phyloP scores from a whole-genome alignment of 2,888 invertebrate genomes.

The Pyrochroa serraticornis region DNA sequence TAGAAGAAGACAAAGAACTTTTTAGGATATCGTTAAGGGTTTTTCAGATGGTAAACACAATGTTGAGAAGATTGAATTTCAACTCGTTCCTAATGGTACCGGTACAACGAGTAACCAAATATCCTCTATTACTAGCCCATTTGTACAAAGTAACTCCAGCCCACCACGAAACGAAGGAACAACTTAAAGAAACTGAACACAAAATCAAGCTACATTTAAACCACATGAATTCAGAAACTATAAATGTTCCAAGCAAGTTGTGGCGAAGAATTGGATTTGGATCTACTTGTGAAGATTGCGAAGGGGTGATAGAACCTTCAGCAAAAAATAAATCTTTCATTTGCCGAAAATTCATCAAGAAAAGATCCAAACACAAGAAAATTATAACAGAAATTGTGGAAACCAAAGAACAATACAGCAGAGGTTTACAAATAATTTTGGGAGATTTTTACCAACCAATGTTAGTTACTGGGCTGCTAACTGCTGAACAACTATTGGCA shows the following conservation, averaged over 20 bases:
- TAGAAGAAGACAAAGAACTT: constrained; percentile 94
- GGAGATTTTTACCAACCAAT: constrained; percentile 94
- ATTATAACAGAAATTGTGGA: constrained; percentile 94
- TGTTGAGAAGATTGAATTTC: constrained; percentile 91
- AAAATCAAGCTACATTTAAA: constrained; percentile 92
- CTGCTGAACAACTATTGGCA: constrained; percentile 87
- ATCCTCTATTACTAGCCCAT: constrained; percentile 88
- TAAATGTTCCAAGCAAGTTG: constrained; percentile 87
- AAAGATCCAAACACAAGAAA: constrained; percentile 88
- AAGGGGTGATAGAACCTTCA: constrained; percentile 78
- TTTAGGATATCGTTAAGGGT: constrained; percentile 92
- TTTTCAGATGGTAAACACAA: constrained; percentile 95
- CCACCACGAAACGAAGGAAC: constrained; percentile 81
- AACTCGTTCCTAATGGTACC: constrained; percentile 99
- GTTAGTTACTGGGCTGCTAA: constrained; percentile 88
- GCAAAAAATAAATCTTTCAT: constrained; percentile 79
- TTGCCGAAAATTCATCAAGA: constrained; percentile 87
- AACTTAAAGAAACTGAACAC: constrained; percentile 85
- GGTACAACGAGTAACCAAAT: constrained; percentile 96
- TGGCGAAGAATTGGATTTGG: constrained; percentile 92
- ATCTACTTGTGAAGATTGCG: constrained; percentile 81
- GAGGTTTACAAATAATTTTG: constrained; percentile 89
- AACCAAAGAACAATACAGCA: constrained; percentile 93
- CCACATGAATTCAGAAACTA: constrained; percentile 92
- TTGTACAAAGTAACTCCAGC: constrained; percentile 88